Conservation (phyloP, 2,113 vertebrate genomes). For the Centropristis striata region DNA sequence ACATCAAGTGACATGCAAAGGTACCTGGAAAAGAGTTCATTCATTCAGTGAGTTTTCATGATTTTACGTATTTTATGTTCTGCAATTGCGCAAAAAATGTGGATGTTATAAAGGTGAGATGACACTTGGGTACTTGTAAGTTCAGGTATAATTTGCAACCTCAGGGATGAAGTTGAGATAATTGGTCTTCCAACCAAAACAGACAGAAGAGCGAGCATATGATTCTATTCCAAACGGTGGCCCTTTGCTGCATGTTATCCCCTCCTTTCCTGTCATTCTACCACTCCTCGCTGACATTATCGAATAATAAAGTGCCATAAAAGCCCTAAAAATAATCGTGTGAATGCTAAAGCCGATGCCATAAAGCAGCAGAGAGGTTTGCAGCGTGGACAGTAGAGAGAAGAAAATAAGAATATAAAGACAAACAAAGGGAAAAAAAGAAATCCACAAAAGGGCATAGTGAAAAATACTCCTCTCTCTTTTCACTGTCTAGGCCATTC, state of each 20-base stretch:
- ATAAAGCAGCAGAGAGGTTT: background rate
- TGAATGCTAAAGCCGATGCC: constrained; percentile 18
- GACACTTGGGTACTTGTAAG: no score
- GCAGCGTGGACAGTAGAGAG: background rate
- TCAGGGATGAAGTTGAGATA: constrained; percentile 8
- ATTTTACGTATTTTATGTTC: background rate
- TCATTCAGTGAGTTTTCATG: background rate
- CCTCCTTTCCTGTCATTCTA: no score
- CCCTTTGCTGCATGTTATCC: no score
- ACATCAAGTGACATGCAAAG: background rate
- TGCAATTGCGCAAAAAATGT: no score
- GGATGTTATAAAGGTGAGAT: constrained; percentile 2
- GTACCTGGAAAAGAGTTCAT: background rate
- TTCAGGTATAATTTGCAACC: constrained; percentile 11
- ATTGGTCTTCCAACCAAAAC: background rate
- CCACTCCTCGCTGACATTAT: no score
- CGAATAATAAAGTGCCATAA: no score
- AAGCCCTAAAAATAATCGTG: background rate
- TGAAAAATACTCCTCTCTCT: constrained; percentile 35
- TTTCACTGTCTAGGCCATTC: constrained; percentile 35
- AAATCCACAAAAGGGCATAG: constrained; percentile 44
- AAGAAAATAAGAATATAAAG: constrained; percentile 8
- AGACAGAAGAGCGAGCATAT: constrained; percentile 7
- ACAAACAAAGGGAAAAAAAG: constrained; percentile 12
- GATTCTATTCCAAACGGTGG: no score